Evolutionary conservation across 2,797 vertebrate species (phyloP), one percentile per base, ranked within the genome.

Genomic region (Thaleichthys pacificus): DNA sequence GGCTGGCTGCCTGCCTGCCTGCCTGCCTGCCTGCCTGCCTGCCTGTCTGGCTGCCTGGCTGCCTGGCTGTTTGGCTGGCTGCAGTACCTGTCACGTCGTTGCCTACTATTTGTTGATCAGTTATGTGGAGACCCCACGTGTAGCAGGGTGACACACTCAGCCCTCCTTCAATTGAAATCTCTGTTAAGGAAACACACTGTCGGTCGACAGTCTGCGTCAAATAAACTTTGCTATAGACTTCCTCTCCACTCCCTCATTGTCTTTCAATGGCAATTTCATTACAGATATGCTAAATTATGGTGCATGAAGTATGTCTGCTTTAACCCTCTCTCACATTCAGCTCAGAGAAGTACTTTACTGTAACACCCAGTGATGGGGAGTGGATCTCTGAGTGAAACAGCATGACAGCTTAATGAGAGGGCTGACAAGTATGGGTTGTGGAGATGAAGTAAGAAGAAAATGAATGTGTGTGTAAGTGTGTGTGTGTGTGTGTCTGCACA

Each of bases 401-500:
- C 68, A 76, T 83, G 84, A 89, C 84, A 85, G 72, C 83, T 83
- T 87, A 90, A 90, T 89, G 84, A 87, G 70, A 74, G 56, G 73
- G 76, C 82, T 85, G 81, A 86, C 80, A 86, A 82, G 71, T 67
- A 81, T 67, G 82, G 85, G 79, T 75, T 69, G 69, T 69, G 80
- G 76, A 82, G 71, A 42, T 76, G 77, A 72, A 74, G 75, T 28
- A 82, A 6, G 28, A 82, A 6, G 28, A 15, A 6, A 14, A 32
- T 14, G 61, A 30, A 17, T 60, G 32, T 60, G 56, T 17, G 5
- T 17, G 56, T 14, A 22, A n/a, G 60, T 14, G 68, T 28, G 60
- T 14, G 68, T 60, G 49, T 66, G 42, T 15, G 54, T 69, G 54
- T 38, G 54, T 58, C 17, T 5, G 51, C 56, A 15, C 26, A n/a